Evolutionary conservation across 2,797 vertebrate species (phyloP), one percentile per base, ranked within the genome.

Genomic region (Avahi laniger): DNA sequence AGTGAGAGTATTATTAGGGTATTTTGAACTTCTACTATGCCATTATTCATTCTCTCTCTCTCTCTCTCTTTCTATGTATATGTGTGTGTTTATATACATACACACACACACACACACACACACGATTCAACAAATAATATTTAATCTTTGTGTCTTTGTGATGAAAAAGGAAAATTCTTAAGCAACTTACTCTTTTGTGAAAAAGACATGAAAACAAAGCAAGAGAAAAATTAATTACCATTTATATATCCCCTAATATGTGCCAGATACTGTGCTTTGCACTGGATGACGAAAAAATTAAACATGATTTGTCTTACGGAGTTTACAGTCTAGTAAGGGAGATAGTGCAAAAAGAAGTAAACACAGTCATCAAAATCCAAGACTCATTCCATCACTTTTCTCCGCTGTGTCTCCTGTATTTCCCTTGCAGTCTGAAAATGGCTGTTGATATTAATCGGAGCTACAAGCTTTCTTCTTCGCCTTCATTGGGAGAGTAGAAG

Each of bases 161-260:
- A 84, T 63, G 2, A 61, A 17, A 73, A 69, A 59, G 14, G 28
- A 54, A 89, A 80, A 61, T 13, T 81, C 4, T 63, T 63, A 65
- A 63, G 6, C 75, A 63, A 35, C 13, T 50, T 76, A 75, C 1
- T 52, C 43, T 73, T 61, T 59, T 78, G 12, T 72, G 14, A 63
- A 88, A 90, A 50, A 78, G 11, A 48, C 30, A 57, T 30, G 28
- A 91, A 95, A 46, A 26, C n/a, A 84, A 88, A 88, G 8, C 2
- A 76, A 50, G 52, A 72, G 54, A 52, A 61, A 17, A 78, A 67
- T 76, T 41, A 65, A 48, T 84, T 80, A 18, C 11, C 5, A 61
- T 84, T 63, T 61, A 22, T 22, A 6, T 17, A 10, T 61, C 24
- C 22, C 1, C 20, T 67, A 61, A 38, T 33, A 70, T 22, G 8